A percentile compares a stretch with the other conserved stretches of the same genome.
Evolutionary conservation across 1,140 invertebrate genomes (phyloP).

Genomic region (Caenorhabditis latens): DNA sequence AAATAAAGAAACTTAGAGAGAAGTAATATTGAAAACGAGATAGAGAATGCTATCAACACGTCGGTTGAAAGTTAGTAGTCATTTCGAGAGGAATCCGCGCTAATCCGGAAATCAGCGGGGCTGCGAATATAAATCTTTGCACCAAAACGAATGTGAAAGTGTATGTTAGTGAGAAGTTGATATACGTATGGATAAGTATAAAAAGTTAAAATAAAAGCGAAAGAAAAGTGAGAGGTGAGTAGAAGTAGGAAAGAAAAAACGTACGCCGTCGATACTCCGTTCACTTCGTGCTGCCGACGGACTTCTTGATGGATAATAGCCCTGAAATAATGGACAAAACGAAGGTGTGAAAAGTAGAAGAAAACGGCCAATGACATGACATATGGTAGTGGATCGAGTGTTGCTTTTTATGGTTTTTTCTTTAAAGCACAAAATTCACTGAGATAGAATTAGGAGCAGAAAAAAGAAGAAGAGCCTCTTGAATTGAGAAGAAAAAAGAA

Average conservation of each 20-base stretch:
- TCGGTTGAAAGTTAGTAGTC: conserved; percentile 1
- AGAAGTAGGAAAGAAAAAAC: conserved; percentile 40
- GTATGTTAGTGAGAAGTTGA: background rate
- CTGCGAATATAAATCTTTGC: background rate
- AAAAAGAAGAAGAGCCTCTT: conserved; percentile 8
- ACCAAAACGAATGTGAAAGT: background rate
- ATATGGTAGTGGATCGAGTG: background rate
- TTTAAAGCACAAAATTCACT: background rate
- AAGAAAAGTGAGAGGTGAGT: background rate
- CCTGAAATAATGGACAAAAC: conserved; percentile 60
- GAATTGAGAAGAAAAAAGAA: conserved; percentile 1
- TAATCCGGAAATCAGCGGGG: conserved; percentile 36
- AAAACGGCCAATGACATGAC: conserved; percentile 6
- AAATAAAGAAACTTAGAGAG: background rate
- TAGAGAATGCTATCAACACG: background rate
- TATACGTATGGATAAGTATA: background rate
- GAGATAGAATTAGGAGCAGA: conserved; percentile 35
- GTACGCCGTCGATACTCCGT: conserved; percentile 60
- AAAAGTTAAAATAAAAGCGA: background rate
- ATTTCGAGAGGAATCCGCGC: background rate
- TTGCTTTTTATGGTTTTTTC: conserved; percentile 7
- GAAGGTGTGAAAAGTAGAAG: conserved; percentile 10
- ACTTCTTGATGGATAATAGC: conserved; percentile 60
- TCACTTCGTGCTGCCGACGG: conserved; percentile 49
- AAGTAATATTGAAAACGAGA: background rate